Base-by-base conservation (phyloP, 2,797 vertebrate species). In the Bradypodion ventrale region DNA sequence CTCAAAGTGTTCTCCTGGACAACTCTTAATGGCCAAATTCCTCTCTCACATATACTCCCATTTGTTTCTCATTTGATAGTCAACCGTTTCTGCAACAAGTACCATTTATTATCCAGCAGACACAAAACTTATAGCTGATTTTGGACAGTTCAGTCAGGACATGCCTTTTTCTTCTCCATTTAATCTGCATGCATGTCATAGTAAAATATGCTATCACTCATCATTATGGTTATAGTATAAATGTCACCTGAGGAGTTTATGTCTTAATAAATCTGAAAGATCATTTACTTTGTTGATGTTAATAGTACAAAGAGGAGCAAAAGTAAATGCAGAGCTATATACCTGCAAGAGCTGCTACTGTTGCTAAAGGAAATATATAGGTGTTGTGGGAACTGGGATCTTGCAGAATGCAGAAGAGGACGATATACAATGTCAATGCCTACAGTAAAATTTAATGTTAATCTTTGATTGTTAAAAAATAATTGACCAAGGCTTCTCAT, bases 181-280 rank as follows among this genome's bases (percentile, higher is more conserved):
- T 75, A 56, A 62, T 65, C 40, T 83, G 25, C 9, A 35, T 75
- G 15, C 9, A 52, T 59, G 32, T 29, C 76, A 49, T 80, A 78
- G 83, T 59, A 84, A 85, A 79, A 32, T 23, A 84, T 87, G 56
- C 19, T 10, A 69, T 68, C 25, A 59, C 80, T 88, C 78, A 82
- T 83, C 87, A 59, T 85, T 77, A 83, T 62, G 15, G 27, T 21
- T 2, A 5, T 83, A 81, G 21, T 37, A 69, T 40, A 86, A 68
- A 84, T 75, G 29, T 62, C 68, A 9, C 2, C 56, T 72, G 68
- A 76, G 59, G 49, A 37, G 0, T 2, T 12, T 82, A 70, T 62
- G 52, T 87, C 88, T 91, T 85, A 80, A 84, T 69, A 75, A 9
- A 10, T 62, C 84, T 83, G 59, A 85, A 87, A 90, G 32, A 85